phyloP scores from a whole-genome alignment of 2,113 vertebrate species.

The Hoplias malabaricus region DNA sequence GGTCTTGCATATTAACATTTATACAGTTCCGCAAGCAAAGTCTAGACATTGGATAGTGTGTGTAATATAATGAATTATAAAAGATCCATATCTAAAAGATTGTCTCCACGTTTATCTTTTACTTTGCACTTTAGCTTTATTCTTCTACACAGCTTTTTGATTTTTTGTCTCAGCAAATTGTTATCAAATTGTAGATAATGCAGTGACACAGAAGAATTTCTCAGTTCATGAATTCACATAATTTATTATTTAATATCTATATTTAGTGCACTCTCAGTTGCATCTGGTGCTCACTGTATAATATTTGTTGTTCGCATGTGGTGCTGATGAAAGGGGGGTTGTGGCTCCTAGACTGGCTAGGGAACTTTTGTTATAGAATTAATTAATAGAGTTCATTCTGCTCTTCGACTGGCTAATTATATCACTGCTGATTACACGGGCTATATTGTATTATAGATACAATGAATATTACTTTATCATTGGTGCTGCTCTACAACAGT shows the following conservation, averaged over 20 bases:
- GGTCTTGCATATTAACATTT: not conserved
- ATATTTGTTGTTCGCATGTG: no score
- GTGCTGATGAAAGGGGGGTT: no score
- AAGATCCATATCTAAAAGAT: not conserved
- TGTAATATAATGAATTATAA: not conserved
- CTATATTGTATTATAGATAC: no score
- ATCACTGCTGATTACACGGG: not conserved
- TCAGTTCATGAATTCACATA: no score
- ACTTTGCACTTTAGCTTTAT: not conserved
- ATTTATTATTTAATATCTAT: no score
- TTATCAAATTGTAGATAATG: not conserved
- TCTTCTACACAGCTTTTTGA: not conserved
- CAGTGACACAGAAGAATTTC: not conserved
- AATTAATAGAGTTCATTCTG: not conserved
- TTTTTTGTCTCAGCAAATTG: not conserved
- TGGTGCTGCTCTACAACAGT: not conserved
- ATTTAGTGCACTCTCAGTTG: no score
- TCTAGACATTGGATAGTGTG: no score
- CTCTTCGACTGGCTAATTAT: not conserved
- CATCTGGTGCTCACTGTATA: no score
- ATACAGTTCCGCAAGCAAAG: not conserved
- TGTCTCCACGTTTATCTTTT: not conserved
- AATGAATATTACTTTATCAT: no score
- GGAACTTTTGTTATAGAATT: not conserved
- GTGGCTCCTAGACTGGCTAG: no score